phyloP scores from a whole-genome alignment of 2,888 invertebrate genomes.

The Notocelia uddmanniana region DNA sequence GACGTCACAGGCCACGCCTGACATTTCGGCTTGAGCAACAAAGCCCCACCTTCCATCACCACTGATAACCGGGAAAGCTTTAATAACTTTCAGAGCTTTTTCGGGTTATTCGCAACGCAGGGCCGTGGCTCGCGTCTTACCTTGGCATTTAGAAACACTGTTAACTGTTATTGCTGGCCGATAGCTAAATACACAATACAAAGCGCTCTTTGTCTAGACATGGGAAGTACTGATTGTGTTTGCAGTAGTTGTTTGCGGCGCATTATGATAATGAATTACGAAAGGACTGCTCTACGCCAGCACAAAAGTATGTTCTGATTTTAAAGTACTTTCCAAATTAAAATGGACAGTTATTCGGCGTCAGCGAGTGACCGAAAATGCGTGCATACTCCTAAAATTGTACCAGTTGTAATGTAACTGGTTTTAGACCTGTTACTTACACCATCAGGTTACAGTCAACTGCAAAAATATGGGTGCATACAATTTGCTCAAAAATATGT shows the following conservation, averaged over 20 bases:
- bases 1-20: conserved; percentile 84
- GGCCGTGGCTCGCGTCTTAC: conserved; percentile 63
- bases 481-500: too few species aligned
- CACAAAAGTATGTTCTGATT: background rate
- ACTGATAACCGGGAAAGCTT: conserved; percentile 77
- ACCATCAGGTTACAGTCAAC: background rate
- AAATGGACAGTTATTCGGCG: background rate
- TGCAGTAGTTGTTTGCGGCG: conserved; percentile 26
- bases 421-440: background rate
- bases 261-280: conserved; percentile 6
- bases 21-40: conserved; percentile 80
- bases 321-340: conserved; percentile 3
- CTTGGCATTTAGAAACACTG: conserved; percentile 72
- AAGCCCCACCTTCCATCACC: conserved; percentile 78
- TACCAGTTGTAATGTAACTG: conserved; percentile 10
- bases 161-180: conserved; percentile 9
- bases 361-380: background rate
- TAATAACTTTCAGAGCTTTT: conserved; percentile 74
- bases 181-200: conserved; percentile 35
- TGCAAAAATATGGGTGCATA: too few species aligned
- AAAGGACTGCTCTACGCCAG: conserved; percentile 3
- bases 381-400: background rate
- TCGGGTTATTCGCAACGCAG: conserved; percentile 70
- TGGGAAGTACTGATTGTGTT: conserved; percentile 24
- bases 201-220: conserved; percentile 28